Evolutionary conservation across 2,888 invertebrate genomes (phyloP), one percentile per base, ranked within the genome.

Genomic region (Coenonympha arcania): DNA sequence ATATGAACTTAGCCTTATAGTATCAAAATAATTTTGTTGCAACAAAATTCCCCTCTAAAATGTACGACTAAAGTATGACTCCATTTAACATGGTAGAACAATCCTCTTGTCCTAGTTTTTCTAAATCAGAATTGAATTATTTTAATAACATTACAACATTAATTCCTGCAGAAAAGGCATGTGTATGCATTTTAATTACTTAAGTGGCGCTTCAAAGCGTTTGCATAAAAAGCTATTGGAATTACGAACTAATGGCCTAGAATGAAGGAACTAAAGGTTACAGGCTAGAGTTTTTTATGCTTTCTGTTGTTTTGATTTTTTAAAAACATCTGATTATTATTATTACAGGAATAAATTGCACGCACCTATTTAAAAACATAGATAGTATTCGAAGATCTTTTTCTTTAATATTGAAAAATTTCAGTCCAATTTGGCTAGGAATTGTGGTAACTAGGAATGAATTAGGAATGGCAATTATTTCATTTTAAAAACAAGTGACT

Each of bases 101-200:
- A 5, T 4, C 6, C 37, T 15, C 39, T 24, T 39, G 39, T 39
- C 24, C 39, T 15, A 24, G 13, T 24, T 24, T 8, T 39, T 24
- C 22, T 13, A 24, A 30, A 39, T 15, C 24, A 13, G 24, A 24
- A 5, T 39, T 9, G 2, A 39, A 24, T 39, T 24, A 22, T 39
- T 39, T 39, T 24, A 39, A 24, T 39, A 39, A 39, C 22, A 41
- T 40, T 28, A 26, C 9, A 15, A 26, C 46, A 46, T 19, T 37
- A 37, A 39, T 31, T 39, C 16, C 30, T 24, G 44, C 22, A 44
- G 24, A 36, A 43, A 52, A 18, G 22, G 33, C 24, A 47, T 28
- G 43, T 24, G 43, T 24, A 24, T 39, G 43, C 44, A 48, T 40
- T 52, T 44, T 52, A 52, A 52, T 52, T 44, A 49, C 44, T 44